Evolutionary conservation across 2,113 vertebrate genomes (phyloP).

Genomic region (Albula glossodonta): DNA sequence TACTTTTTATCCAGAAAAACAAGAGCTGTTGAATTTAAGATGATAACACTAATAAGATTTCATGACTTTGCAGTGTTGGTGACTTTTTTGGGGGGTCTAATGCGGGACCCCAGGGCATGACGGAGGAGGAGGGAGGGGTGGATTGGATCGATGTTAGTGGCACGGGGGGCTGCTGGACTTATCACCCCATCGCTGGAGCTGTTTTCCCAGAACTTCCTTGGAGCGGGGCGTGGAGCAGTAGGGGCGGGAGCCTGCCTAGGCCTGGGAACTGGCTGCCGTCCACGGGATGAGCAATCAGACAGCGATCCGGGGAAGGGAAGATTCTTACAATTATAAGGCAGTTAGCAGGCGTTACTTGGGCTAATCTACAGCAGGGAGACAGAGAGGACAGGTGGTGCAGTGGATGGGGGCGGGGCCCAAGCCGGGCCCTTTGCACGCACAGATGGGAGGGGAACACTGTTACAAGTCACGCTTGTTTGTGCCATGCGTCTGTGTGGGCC

Average conservation of each 20-base stretch:
- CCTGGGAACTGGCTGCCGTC: constrained; percentile 15
- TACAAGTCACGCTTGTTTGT: not conserved
- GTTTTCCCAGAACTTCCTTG: not conserved
- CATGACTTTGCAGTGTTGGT: too few relatives aligned
- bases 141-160: too few relatives aligned
- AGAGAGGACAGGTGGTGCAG: constrained; percentile 43
- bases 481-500: not conserved
- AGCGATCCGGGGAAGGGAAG: constrained; percentile 6
- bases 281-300: constrained; percentile 20
- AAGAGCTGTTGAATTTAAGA: too few relatives aligned
- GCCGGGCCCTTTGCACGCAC: constrained; percentile 45
- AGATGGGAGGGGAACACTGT: not conserved
- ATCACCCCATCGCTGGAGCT: not conserved
- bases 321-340: constrained; percentile 1
- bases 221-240: too few relatives aligned
- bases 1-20: too few relatives aligned
- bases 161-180: not conserved
- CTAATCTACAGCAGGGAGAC: constrained; percentile 8
- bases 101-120: too few relatives aligned
- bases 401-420: constrained; percentile 31
- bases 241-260: too few relatives aligned
- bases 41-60: too few relatives aligned
- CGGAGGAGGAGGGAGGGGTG: too few relatives aligned
- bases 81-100: too few relatives aligned
- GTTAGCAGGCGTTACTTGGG: constrained; percentile 4